phyloP scores from a whole-genome alignment of 2,797 vertebrate genomes.

The Molossus molossus region DNA sequence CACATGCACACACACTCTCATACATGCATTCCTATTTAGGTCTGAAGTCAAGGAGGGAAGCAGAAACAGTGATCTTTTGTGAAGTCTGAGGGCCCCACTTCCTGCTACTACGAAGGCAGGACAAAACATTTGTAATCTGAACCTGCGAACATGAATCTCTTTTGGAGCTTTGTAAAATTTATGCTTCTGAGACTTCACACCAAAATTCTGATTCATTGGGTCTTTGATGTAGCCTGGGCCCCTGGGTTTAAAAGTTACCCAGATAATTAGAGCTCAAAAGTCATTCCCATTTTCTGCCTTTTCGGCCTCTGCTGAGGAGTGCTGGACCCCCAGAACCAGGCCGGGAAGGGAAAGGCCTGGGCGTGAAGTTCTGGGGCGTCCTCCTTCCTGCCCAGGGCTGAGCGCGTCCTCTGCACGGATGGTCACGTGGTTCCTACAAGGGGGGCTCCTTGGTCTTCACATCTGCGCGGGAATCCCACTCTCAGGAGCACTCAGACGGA shows the following conservation, averaged over 20 bases:
- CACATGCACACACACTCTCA: not conserved
- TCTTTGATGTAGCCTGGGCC: not conserved
- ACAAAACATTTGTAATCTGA: not conserved
- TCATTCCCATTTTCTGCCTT: not conserved
- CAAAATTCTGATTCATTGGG: not conserved
- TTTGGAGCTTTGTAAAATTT: not conserved
- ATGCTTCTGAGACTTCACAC: not conserved
- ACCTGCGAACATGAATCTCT: not conserved
- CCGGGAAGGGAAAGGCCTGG: not conserved
- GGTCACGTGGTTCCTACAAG: not conserved
- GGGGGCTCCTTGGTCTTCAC: not conserved
- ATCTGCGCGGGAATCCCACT: not conserved
- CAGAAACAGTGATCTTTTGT: not conserved
- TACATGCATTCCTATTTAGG: not conserved
- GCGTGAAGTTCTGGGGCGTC: not conserved
- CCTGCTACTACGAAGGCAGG: not conserved
- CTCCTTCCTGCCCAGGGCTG: not conserved
- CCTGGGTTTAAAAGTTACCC: not conserved
- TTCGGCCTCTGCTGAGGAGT: not conserved
- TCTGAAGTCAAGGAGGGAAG: conserved; percentile 11
- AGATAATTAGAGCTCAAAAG: conserved; percentile 11
- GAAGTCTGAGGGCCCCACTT: not conserved
- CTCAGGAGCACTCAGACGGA: not conserved
- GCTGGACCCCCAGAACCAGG: not conserved
- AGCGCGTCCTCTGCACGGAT: not conserved